Evolutionary conservation across 2,797 vertebrate species (phyloP), one percentile per base, ranked within the genome.

Genomic region (Onychomys arenicola): DNA sequence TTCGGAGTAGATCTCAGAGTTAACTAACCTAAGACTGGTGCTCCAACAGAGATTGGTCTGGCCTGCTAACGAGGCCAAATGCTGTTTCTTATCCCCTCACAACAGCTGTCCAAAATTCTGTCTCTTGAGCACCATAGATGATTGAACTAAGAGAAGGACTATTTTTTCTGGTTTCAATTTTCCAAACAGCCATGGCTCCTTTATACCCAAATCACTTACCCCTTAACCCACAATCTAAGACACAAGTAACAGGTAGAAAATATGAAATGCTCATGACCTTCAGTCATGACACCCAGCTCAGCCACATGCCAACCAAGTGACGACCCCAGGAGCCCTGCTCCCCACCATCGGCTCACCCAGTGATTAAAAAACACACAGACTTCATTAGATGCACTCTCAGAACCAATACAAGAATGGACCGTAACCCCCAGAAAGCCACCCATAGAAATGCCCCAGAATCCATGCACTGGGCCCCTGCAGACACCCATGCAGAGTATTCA

Each of bases 21-120:
- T 98, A 98, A 98, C 95, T 98, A 98, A 98, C 95, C 92, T 93
- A 98, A 97, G 98, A 97, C 97, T 96, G 97, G 97, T 93, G 96
- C 34, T 97, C 94, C 97, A 97, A 96, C 83, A 96, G 71, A 94
- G 55, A 52, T 80, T 11, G 14, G 32, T 43, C 82, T 75, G 84
- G 61, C 59, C 17, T 25, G 84, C 76, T 78, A 6, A 9, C 55
- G 43, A 37, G 11, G 29, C 40, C 76, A 52, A 43, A 19, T 14
- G n/a, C 75, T 61, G 49, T 52, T 80, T 57, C 71, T 84, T 25
- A 52, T 27, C 43, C 32, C 34, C 49, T 49, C 57, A 90, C 77
- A 84, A 40, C 43, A 84, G 57, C 12, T 95, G 57, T 65, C 29
- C 1, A 69, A 82, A 96, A 87, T 61, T 65, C 61, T 65, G 76